phyloP scores from a whole-genome alignment of 2,888 invertebrate species.

The Papilio elwesi region DNA sequence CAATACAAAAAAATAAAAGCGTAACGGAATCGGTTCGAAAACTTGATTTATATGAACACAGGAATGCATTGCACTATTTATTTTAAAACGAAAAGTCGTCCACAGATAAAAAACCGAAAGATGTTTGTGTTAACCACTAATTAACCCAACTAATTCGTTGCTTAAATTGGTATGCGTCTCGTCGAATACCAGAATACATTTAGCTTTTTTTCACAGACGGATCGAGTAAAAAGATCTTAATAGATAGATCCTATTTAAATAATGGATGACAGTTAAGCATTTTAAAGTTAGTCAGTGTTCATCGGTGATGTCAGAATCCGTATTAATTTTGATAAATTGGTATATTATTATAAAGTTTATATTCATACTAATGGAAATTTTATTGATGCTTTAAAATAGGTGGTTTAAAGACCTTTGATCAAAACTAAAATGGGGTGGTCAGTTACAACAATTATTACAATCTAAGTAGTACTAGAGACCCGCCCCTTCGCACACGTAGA shows the following conservation, averaged over 20 bases:
- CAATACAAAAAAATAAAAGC: slow-evolving; percentile 67
- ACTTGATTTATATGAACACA: slow-evolving; percentile 68
- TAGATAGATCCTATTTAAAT: slow-evolving; percentile 32
- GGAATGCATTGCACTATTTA: slow-evolving; percentile 46
- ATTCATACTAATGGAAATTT: not conserved
- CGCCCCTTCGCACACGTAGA: too few relatives aligned
- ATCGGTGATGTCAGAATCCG: not conserved
- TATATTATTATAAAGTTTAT: not conserved
- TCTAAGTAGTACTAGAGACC: too few relatives aligned
- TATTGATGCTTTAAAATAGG: not conserved
- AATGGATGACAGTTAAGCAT: slow-evolving; percentile 27
- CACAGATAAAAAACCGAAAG: slow-evolving; percentile 46
- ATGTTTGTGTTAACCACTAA: slow-evolving; percentile 66
- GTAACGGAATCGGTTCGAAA: slow-evolving; percentile 75
- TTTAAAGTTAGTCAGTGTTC: not conserved
- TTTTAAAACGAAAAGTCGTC: slow-evolving; percentile 49
- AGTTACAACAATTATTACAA: too few relatives aligned
- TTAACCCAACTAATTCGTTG: slow-evolving; percentile 71
- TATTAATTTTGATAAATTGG: slow-evolving; percentile 25
- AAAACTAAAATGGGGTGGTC: too few relatives aligned
- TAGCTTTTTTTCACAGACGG: slow-evolving; percentile 45
- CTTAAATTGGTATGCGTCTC: slow-evolving; percentile 59
- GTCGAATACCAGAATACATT: slow-evolving; percentile 57
- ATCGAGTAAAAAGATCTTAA: slow-evolving; percentile 27
- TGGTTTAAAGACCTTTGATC: too few relatives aligned